phyloP scores from a whole-genome alignment of 2,797 vertebrate genomes.

The Tapera naevia region DNA sequence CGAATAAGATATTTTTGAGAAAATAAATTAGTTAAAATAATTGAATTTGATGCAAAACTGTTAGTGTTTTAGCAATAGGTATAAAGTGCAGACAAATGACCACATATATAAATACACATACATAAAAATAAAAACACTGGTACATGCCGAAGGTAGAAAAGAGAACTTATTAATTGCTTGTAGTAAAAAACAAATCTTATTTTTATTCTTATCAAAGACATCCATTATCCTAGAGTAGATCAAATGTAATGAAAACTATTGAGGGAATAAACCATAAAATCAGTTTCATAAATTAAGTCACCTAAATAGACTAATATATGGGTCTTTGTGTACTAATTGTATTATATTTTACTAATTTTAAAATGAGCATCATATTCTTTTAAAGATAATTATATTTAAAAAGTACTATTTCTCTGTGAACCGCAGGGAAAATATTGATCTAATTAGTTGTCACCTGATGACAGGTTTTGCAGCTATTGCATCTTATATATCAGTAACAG shows the following conservation, averaged over 20 bases:
- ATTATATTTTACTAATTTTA: neutral
- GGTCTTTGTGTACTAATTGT: neutral
- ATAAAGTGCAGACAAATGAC: neutral
- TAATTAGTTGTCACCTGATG: neutral
- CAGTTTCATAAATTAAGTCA: neutral
- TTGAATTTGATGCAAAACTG: neutral
- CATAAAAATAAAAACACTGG: neutral
- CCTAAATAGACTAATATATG: neutral
- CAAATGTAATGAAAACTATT: neutral
- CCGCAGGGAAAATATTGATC: neutral
- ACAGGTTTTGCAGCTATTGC: neutral
- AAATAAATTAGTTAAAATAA: neutral
- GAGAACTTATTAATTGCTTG: neutral
- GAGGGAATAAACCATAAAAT: neutral
- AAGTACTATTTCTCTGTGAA: neutral
- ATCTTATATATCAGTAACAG: neutral
- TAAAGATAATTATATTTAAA: neutral
- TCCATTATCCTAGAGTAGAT: neutral
- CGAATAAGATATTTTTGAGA: neutral
- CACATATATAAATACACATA: fast-evolving
- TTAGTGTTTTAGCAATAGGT: neutral
- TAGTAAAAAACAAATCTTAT: neutral
- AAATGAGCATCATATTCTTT: neutral
- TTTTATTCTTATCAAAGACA: neutral
- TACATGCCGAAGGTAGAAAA: neutral